Conservation (phyloP, 2,888 invertebrate genomes). For the Napeogenes inachia region DNA sequence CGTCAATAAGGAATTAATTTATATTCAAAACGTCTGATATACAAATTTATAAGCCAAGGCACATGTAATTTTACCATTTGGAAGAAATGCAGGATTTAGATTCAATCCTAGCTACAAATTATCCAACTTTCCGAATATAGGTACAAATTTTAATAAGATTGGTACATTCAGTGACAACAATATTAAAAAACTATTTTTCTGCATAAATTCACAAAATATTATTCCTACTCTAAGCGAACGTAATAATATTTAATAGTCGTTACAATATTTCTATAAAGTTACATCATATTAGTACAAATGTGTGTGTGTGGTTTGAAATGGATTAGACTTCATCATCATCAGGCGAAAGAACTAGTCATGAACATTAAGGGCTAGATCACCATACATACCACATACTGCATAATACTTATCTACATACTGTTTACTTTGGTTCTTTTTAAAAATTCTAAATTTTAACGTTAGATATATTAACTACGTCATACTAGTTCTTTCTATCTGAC, state of each 20-base stretch:
- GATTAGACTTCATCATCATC: conserved; percentile 14
- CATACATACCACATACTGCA: neutral
- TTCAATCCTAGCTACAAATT: conserved; percentile 77
- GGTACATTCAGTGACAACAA: conserved; percentile 77
- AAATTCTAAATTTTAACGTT: conserved; percentile 24
- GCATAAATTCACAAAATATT: conserved; percentile 76
- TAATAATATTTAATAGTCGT: conserved; percentile 60
- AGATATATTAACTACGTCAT: conserved; percentile 20
- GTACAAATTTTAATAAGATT: conserved; percentile 75
- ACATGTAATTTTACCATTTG: conserved; percentile 68
- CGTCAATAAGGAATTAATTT: conserved; percentile 47
- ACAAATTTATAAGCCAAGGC: conserved; percentile 73
- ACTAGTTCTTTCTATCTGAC: conserved; percentile 31
- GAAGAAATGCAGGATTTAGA: conserved; percentile 74
- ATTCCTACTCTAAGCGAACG: conserved; percentile 76
- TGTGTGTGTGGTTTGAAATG: conserved; percentile 47
- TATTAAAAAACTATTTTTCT: conserved; percentile 77
- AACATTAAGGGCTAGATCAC: conserved; percentile 13
- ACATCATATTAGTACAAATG: conserved; percentile 67
- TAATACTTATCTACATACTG: conserved; percentile 23
- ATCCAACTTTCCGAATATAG: conserved; percentile 77
- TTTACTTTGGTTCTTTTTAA: conserved; percentile 32
- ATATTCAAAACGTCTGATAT: conserved; percentile 61
- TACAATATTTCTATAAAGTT: conserved; percentile 72
- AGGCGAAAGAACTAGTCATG: conserved; percentile 30